A percentile compares a stretch with the other conserved stretches of the same genome.
These are phyloP conservation scores for Montipora capricornis DNA, from an alignment of 64 coral and sea anemone genomes.

Conservation along the genomic window DNA sequence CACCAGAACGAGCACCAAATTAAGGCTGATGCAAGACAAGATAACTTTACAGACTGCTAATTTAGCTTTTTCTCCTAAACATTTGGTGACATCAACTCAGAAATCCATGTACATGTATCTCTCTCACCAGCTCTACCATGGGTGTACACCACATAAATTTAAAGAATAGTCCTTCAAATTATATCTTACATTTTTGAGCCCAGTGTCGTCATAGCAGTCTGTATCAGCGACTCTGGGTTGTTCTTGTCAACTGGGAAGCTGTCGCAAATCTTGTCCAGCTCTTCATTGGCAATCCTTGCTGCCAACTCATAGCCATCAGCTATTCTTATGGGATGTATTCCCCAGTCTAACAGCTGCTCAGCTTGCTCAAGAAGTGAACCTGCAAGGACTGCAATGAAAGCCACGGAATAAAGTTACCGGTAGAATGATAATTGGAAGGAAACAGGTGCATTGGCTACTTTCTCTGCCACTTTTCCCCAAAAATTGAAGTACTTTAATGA, in stretches of 20 bases:
- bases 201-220: constrained; percentile 97
- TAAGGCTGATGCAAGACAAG: background rate
- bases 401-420: background rate
- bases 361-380: constrained; percentile 97
- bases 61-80: too few relatives aligned
- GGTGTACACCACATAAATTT: background rate
- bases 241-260: constrained; percentile 90
- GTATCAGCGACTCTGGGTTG: constrained; percentile 80
- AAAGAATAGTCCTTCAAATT: background rate
- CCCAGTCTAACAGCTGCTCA: constrained; percentile 97
- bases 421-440: too few relatives aligned
- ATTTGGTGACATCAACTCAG: too few relatives aligned
- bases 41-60: too few relatives aligned
- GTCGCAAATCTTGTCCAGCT: constrained; percentile 95
- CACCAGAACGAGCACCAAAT: background rate
- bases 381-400: constrained; percentile 77
- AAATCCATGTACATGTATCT: too few relatives aligned
- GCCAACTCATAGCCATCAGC: constrained; percentile 98
- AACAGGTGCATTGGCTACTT: too few relatives aligned
- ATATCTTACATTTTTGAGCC: constrained; percentile 97
- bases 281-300: constrained; percentile 90
- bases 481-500: too few relatives aligned
- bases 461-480: too few relatives aligned
- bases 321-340: constrained; percentile 97
- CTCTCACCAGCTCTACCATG: too few relatives aligned